Conservation (phyloP, 1,140 invertebrate species). For the Cherax destructor region DNA sequence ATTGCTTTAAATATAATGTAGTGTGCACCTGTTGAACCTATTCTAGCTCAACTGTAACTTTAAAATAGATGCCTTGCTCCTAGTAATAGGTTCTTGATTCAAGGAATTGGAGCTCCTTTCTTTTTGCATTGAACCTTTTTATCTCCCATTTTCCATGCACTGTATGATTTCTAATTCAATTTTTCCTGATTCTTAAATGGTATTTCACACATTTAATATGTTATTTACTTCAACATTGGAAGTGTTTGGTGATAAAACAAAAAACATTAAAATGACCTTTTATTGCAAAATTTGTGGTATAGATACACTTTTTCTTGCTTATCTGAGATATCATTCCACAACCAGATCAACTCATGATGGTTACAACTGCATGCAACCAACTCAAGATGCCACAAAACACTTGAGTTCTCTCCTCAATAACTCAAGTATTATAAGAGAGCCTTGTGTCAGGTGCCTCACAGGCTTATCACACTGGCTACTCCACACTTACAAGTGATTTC, state of each 20-base stretch:
- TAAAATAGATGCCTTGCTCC: no score
- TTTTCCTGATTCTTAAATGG: no score
- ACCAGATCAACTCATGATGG: constrained; percentile 3
- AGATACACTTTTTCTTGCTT: not conserved
- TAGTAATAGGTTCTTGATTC: no score
- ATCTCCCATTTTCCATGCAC: no score
- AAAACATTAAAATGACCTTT: constrained; percentile 15
- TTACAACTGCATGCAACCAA: constrained; percentile 2
- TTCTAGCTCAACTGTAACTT: no score
- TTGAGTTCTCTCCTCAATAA: not conserved
- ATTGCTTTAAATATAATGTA: no score
- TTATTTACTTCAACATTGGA: no score
- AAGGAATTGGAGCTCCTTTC: no score
- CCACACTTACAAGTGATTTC: not conserved
- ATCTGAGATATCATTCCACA: constrained; percentile 5
- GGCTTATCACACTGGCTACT: not conserved
- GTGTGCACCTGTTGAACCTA: no score
- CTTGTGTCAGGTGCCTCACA: not conserved
- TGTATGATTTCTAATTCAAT: no score
- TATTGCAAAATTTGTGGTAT: constrained; percentile 22
- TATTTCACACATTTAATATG: no score
- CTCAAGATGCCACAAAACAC: not conserved
- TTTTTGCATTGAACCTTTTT: no score
- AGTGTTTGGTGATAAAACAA: not conserved
- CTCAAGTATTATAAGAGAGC: not conserved